Evolutionary conservation across 2,888 invertebrate genomes (phyloP).

Genomic region (Drosophila conformis): DNA sequence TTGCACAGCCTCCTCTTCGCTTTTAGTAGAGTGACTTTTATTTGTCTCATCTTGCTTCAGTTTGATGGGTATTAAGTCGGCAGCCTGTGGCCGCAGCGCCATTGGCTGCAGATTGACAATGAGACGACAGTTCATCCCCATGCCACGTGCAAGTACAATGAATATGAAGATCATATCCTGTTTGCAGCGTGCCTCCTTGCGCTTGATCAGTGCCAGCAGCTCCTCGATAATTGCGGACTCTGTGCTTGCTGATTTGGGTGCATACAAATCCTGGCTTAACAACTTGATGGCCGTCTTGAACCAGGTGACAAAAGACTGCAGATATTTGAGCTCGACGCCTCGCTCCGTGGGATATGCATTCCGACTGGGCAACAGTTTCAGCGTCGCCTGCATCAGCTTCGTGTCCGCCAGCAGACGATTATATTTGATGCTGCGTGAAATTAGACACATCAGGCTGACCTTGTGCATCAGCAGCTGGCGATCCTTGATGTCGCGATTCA

Average conservation of each 20-base stretch:
- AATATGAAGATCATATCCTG: conserved; percentile 91
- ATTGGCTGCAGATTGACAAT: conserved; percentile 92
- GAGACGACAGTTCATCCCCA: conserved; percentile 93
- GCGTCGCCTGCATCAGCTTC: conserved; percentile 88
- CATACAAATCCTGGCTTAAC: conserved; percentile 87
- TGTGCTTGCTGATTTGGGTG: conserved; percentile 84
- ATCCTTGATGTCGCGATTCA: conserved; percentile 92
- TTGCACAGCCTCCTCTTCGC: conserved; percentile 21
- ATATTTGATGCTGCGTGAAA: conserved; percentile 92
- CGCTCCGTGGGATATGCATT: conserved; percentile 91
- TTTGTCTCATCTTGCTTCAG: conserved; percentile 69
- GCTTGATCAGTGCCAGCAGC: conserved; percentile 87
- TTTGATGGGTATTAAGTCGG: conserved; percentile 88
- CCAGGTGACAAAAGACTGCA: conserved; percentile 92
- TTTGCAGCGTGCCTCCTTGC: conserved; percentile 87
- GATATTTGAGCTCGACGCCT: conserved; percentile 89
- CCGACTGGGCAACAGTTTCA: conserved; percentile 91
- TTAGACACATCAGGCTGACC: conserved; percentile 92
- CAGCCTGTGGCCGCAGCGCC: conserved; percentile 88
- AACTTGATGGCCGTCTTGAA: conserved; percentile 88
- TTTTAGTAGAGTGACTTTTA: conserved; percentile 41
- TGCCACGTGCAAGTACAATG: conserved; percentile 90
- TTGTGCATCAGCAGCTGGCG: conserved; percentile 93
- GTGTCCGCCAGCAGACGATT: conserved; percentile 89
- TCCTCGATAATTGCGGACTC: conserved; percentile 64